Evolutionary conservation across 2,113 vertebrate genomes (phyloP).

Genomic region (Aleadryas rufinucha): DNA sequence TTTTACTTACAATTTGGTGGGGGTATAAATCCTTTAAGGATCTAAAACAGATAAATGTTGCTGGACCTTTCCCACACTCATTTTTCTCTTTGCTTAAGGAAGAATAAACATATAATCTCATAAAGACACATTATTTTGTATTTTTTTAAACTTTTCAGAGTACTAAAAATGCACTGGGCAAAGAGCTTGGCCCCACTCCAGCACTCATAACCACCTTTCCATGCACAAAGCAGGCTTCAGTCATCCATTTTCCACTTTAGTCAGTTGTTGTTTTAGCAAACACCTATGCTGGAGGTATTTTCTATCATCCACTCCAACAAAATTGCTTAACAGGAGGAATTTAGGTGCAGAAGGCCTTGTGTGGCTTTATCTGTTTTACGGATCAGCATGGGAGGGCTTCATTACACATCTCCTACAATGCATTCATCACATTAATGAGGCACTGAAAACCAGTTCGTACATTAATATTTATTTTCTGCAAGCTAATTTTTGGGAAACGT

Average conservation of each 20-base stretch:
- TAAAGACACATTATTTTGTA: not conserved
- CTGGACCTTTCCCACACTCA: not conserved
- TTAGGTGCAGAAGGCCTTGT: not conserved
- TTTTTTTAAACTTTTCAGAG: not conserved
- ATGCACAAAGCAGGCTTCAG: not conserved
- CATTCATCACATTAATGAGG: not conserved
- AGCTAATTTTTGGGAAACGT: not conserved
- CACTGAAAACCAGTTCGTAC: not conserved
- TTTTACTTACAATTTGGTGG: not conserved
- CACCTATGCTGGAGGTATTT: not conserved
- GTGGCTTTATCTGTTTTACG: not conserved
- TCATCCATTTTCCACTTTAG: not conserved
- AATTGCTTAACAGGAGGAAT: not conserved
- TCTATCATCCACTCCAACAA: not conserved
- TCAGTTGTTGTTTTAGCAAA: not conserved
- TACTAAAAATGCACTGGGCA: not conserved
- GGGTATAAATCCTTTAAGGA: not conserved
- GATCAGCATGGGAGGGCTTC: not conserved
- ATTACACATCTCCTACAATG: not conserved
- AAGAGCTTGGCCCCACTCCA: not conserved
- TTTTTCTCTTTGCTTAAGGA: not conserved
- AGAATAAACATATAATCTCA: not conserved
- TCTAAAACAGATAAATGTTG: not conserved
- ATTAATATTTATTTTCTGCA: not conserved
- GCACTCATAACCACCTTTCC: not conserved